These are phyloP conservation scores for Macrobrachium nipponense DNA, from an alignment of 1,140 invertebrate species.

Conservation along the genomic window DNA sequence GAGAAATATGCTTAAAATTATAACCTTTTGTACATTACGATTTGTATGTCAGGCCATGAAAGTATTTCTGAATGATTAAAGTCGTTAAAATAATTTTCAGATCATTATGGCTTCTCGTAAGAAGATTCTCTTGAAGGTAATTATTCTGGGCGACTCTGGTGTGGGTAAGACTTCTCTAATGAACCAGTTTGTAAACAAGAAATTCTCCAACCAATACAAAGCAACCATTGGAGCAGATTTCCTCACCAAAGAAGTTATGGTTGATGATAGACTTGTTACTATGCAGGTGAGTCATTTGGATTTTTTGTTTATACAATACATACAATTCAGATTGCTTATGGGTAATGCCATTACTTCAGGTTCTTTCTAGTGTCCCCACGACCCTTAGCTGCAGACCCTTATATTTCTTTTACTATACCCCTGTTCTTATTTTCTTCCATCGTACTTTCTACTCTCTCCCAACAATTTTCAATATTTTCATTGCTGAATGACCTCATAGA, in stretches of 20 bases:
- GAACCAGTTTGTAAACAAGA: conserved; percentile 99
- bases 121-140: conserved; percentile 78
- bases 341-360: too few species aligned
- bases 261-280: conserved; percentile 97
- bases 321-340: too few species aligned
- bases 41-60: not conserved
- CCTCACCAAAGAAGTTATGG: conserved; percentile 98
- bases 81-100: not conserved
- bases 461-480: too few species aligned
- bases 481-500: too few species aligned
- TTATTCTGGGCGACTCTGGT: conserved; percentile 97
- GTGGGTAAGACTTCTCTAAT: conserved; percentile 99
- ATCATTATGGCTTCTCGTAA: conserved; percentile 59
- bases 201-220: conserved; percentile 99
- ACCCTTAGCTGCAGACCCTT: too few species aligned
- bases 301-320: not conserved
- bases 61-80: conserved; percentile 2
- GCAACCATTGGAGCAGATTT: conserved; percentile 99
- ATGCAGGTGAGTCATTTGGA: conserved; percentile 84
- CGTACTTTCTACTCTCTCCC: too few species aligned
- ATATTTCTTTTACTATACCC: too few species aligned
- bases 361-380: too few species aligned
- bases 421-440: too few species aligned
- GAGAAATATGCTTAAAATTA: too few species aligned
- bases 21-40: not conserved